Base-by-base conservation (phyloP, 2,888 invertebrate species). In the Lysandra bellargus region DNA sequence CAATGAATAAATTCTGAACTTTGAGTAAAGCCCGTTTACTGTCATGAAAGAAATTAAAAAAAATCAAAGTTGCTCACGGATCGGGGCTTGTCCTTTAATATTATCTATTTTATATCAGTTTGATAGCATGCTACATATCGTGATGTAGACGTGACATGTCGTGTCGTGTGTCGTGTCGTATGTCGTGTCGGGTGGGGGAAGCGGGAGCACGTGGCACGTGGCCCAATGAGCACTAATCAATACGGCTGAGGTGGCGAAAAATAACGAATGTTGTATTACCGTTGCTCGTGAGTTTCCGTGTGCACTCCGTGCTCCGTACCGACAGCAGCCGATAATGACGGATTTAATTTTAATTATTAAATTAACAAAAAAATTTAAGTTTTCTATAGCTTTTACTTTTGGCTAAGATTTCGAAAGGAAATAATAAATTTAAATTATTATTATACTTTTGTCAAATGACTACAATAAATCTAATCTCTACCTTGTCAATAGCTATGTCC, bases 191-290 rank as follows among this genome's bases (percentile, higher is more conserved):
- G 37, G 4, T 5, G 40, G 40, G 69, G 69, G 33, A 17, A 64
- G 30, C 33, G 64, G 23, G 64, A 64, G 30, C 30, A 64, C 33
- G 69, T 69, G 33, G 69, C 69, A 37, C 69, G 69, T 69, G 69
- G 69, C 69, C 84, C 90, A 92, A 92, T 92, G 90, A 92, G 92
- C 86, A 86, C 92, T 93, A 92, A 93, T 93, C 93, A 93, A 93
- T 93, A 93, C 91, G 85, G 81, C 83, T 79, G 84, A 91, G 92
- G 92, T 91, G 93, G 92, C 90, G 92, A 92, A 93, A 93, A 93
- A 93, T 93, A 93, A 93, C 93, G 92, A 92, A 91, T 91, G 91
- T 90, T 91, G 91, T 91, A 90, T 91, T 92, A 91, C 89, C 86
- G 86, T 85, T 86, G 87, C 88, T 91, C 91, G 91, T 91, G 90